Conservation (phyloP, 2,797 vertebrate genomes). For the Coccyzus lansbergi region DNA sequence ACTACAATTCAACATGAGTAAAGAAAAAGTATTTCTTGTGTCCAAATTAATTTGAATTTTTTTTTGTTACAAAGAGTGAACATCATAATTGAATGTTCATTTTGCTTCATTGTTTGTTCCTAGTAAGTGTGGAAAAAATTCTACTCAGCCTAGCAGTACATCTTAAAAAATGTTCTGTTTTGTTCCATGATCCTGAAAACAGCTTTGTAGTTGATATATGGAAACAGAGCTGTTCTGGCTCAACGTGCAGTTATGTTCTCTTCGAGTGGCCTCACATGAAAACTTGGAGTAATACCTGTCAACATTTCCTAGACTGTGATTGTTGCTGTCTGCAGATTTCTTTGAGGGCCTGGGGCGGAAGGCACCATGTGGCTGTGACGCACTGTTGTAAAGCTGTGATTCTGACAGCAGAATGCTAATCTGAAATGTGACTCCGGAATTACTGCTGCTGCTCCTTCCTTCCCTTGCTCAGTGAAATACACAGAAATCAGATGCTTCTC, state of each 20-base stretch:
- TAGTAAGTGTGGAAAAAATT: not conserved
- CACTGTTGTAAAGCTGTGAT: not conserved
- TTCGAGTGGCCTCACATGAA: not conserved
- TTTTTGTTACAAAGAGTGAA: not conserved
- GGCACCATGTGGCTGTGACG: not conserved
- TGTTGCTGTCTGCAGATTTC: not conserved
- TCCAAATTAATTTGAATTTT: not conserved
- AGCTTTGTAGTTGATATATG: not conserved
- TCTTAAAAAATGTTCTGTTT: not conserved
- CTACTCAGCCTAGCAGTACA: not conserved
- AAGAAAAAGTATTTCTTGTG: not conserved
- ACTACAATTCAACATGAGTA: not conserved
- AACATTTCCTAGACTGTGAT: not conserved
- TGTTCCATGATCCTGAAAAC: not conserved
- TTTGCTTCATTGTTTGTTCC: not conserved
- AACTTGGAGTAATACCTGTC: not conserved
- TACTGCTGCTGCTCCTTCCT: not conserved
- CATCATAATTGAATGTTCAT: not conserved
- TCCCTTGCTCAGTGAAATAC: not conserved
- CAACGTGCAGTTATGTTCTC: not conserved
- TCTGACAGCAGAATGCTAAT: not conserved
- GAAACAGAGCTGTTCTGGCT: not conserved
- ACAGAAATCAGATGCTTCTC: not conserved
- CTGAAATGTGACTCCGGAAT: constrained; percentile 29
- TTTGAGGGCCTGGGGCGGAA: constrained; percentile 36